These are phyloP conservation scores for Euclidia mi DNA, from an alignment of 2,888 invertebrate genomes.

Conservation along the genomic window DNA sequence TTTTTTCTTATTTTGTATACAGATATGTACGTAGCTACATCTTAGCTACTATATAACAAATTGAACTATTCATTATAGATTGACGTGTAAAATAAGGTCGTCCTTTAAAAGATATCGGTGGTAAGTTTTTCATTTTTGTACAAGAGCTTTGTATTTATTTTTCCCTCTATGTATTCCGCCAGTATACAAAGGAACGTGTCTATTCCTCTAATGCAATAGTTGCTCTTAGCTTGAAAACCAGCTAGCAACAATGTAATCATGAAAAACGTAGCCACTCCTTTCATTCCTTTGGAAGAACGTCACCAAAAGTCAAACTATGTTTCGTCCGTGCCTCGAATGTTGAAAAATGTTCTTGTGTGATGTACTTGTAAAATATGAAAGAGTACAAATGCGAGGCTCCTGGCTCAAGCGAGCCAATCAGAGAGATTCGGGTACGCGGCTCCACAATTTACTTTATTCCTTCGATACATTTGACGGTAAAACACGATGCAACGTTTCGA, in stretches of 20 bases:
- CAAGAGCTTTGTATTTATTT: too few relatives aligned
- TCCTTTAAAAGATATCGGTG: too few relatives aligned
- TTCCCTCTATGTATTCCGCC: too few relatives aligned
- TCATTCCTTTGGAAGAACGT: slow-evolving; percentile 7
- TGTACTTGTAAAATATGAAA: slow-evolving; percentile 15
- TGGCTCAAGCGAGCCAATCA: slow-evolving; percentile 12
- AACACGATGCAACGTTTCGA: slow-evolving; percentile 1
- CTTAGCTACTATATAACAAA: too few relatives aligned
- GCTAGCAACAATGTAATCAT: neutral
- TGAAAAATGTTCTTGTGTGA: neutral
- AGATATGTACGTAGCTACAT: too few relatives aligned
- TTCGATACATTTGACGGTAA: slow-evolving; percentile 1
- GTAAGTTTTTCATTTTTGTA: too few relatives aligned
- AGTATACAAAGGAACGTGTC: too few relatives aligned
- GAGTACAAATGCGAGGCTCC: slow-evolving; percentile 7
- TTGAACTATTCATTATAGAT: too few relatives aligned
- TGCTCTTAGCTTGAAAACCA: neutral
- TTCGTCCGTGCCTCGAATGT: neutral
- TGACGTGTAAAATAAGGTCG: too few relatives aligned
- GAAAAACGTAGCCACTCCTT: neutral
- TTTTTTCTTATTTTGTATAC: too few relatives aligned
- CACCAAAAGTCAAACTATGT: neutral
- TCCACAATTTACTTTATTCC: slow-evolving; percentile 1
- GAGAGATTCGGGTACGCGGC: slow-evolving; percentile 12
- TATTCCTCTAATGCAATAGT: too few relatives aligned